These are phyloP conservation scores for Excalfactoria chinensis DNA, from an alignment of 2,113 vertebrate species.

Conservation along the genomic window DNA sequence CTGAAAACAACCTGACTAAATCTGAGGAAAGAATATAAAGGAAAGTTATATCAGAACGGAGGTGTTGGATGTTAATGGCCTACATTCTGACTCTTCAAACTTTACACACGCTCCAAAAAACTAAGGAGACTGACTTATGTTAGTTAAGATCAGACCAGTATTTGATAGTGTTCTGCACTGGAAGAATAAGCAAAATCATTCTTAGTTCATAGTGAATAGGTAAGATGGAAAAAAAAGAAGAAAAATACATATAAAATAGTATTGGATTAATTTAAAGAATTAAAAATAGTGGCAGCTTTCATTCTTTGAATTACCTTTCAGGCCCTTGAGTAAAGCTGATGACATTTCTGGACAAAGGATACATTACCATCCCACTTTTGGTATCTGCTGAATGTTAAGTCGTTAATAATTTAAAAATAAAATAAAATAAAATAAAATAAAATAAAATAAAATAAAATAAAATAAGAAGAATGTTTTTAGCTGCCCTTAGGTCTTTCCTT, in stretches of 20 bases:
- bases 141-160: neutral
- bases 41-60: neutral
- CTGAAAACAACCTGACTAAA: neutral
- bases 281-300: constrained; percentile 24
- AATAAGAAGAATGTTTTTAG: constrained; percentile 11
- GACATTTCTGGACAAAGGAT: constrained; percentile 12
- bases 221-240: neutral
- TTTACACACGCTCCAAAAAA: neutral
- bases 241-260: neutral
- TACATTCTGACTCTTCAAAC: neutral
- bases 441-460: too few relatives aligned
- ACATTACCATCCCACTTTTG: constrained; percentile 42
- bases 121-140: neutral
- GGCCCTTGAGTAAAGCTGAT: neutral
- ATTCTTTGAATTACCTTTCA: constrained; percentile 15
- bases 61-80: neutral
- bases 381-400: constrained; percentile 25
- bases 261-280: neutral
- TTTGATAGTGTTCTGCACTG: neutral
- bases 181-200: neutral
- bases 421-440: too few relatives aligned
- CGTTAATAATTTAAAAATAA: constrained; percentile 50
- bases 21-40: neutral
- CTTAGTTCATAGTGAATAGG: neutral
- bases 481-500: constrained; percentile 25